Base-by-base conservation (phyloP, 1,140 invertebrate genomes). In the Camponotus vicinus region DNA sequence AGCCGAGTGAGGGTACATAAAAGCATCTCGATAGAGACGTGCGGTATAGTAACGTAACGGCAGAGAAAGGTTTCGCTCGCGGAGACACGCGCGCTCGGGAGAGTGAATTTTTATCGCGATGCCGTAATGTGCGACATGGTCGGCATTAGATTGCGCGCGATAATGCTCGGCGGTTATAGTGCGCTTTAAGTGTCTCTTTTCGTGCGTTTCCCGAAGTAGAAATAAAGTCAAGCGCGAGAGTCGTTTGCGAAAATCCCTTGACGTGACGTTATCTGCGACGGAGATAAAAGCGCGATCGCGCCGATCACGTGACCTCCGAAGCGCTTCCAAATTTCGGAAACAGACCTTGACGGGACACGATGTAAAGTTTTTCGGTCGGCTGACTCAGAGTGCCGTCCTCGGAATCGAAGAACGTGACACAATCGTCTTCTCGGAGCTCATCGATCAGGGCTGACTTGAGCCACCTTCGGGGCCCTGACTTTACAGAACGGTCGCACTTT, bases 331-430 rank as follows among this genome's bases (percentile, higher is more conserved):
- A 83, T 75, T 75, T 75, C 55, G 40, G 49, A 73, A 63, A 42
- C 79, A 75, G 27, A 83, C 69, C 79, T 83, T 83, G 79, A 73
- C 55, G 69, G 21, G 18, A 11, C 45, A 27, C 66, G 27, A 71
- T 34, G 34, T 27, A n/a, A 52, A 80, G 79, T 75, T 83, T 83
- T 83, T 83, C 55, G 79, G 79, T 83, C 69, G 37, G 57, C 79
- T 83, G 79, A 83, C 55, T 73, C 40, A 75, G 79, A 83, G 4
- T 45, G 55, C 69, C n/a, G 55, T 73, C 69, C 78, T 70, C 79
- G 69, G 59, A 37, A n/a, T 75, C 32, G 27, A 4, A 15, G 40
- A 83, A 83, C 69, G 32, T 83, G 79, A 83, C 79, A 83, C 69
- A 83, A 83, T 61, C 79, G 40, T 83, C 69, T 83, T 83, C 69